These are phyloP conservation scores for Brachionichthys hirsutus DNA, from an alignment of 2,113 vertebrate species.

Conservation along the genomic window DNA sequence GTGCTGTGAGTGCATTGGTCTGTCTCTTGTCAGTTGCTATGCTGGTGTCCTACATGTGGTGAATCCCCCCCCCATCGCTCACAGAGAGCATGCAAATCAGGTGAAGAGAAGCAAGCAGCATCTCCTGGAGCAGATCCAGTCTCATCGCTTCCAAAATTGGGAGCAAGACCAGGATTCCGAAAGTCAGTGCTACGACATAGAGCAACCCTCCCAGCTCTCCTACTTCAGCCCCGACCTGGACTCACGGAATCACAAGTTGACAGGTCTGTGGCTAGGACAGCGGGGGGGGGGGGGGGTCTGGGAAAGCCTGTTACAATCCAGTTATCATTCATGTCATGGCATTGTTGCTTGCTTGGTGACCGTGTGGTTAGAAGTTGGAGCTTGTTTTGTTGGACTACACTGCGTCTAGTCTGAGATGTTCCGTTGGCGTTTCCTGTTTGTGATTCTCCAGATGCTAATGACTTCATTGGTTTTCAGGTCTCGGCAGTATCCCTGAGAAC, in stretches of 20 bases:
- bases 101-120: conserved; percentile 82
- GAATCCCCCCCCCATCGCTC: not conserved
- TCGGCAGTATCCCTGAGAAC: conserved; percentile 88
- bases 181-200: conserved; percentile 77
- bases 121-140: conserved; percentile 84
- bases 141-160: conserved; percentile 83
- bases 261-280: conserved; percentile 33
- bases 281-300: not conserved
- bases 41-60: not conserved
- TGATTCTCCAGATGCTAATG: not conserved
- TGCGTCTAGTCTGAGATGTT: no score
- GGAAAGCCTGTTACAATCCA: no score
- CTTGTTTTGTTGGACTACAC: no score
- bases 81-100: conserved; percentile 82
- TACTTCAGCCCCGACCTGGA: conserved; percentile 76
- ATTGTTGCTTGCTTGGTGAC: no score
- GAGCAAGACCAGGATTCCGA: conserved; percentile 71
- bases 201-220: conserved; percentile 74
- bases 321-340: no score
- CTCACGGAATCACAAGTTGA: conserved; percentile 47
- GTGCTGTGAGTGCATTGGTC: conserved; percentile 59
- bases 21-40: not conserved
- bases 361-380: no score
- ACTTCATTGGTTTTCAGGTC: conserved; percentile 53
- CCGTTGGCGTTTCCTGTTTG: no score